Percentiles rank a stretch among this genome's conserved stretches.
These are phyloP conservation scores for Chromoteleia sp. DNA, from an alignment of 2,888 invertebrate genomes.

Conservation along the genomic window DNA sequence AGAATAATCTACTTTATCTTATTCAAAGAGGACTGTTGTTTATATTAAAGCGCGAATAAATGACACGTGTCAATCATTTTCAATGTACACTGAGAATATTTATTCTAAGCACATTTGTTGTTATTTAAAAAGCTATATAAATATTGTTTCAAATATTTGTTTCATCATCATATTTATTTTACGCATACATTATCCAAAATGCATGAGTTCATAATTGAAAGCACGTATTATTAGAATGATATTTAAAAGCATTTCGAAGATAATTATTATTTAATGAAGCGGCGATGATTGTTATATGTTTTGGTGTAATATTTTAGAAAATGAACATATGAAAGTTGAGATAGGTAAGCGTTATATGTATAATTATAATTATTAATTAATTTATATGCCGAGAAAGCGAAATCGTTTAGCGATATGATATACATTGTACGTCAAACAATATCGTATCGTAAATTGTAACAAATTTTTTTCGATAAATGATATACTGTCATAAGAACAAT, in stretches of 20 bases:
- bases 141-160: background rate
- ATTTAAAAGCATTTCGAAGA: background rate
- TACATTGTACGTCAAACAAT: too few relatives aligned
- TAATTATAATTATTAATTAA: too few relatives aligned
- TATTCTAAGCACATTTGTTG: slow-evolving; percentile 11
- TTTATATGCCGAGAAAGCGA: too few relatives aligned
- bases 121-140: slow-evolving; percentile 18
- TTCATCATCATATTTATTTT: background rate
- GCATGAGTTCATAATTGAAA: background rate
- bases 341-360: too few relatives aligned
- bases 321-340: background rate
- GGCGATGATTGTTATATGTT: background rate
- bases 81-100: slow-evolving; percentile 13
- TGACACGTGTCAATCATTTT: slow-evolving; percentile 6
- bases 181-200: background rate
- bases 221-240: background rate
- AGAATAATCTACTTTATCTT: slow-evolving; percentile 8
- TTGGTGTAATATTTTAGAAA: background rate
- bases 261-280: background rate
- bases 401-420: too few relatives aligned
- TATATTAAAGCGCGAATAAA: slow-evolving; percentile 9
- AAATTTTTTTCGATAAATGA: too few relatives aligned
- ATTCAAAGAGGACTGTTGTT: slow-evolving; percentile 1
- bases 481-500: too few relatives aligned
- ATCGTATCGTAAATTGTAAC: too few relatives aligned